Evolutionary conservation across 2,888 invertebrate genomes (phyloP).

Genomic region (Dilophus febrilis): DNA sequence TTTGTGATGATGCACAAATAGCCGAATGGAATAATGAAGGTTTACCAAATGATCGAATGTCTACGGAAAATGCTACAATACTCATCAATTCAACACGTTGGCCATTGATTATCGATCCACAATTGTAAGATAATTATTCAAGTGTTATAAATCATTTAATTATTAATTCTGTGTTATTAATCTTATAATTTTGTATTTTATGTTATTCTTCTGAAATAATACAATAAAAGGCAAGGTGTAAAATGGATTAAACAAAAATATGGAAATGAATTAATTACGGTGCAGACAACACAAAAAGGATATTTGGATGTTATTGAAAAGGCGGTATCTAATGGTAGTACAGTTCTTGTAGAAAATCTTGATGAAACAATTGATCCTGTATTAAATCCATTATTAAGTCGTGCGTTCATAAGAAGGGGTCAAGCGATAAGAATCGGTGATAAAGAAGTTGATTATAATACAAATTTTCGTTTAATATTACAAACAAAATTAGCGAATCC

Average conservation of each 20-base stretch:
- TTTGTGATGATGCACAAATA: conserved; percentile 84
- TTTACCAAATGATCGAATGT: conserved; percentile 85
- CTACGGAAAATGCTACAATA: conserved; percentile 88
- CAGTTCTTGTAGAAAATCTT: conserved; percentile 77
- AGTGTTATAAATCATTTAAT: too few species aligned
- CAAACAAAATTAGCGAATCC: conserved; percentile 93
- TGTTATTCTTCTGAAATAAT: neutral
- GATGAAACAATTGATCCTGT: conserved; percentile 86
- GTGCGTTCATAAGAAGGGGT: conserved; percentile 80
- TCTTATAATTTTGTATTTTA: too few species aligned
- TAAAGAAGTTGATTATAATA: conserved; percentile 78
- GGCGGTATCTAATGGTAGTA: conserved; percentile 53
- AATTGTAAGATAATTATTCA: conserved; percentile 45
- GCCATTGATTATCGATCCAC: conserved; percentile 94
- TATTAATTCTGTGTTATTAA: too few species aligned
- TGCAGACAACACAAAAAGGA: conserved; percentile 63
- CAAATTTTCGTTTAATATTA: conserved; percentile 63
- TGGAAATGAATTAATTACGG: conserved; percentile 50
- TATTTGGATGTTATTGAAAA: conserved; percentile 72
- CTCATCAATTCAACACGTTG: conserved; percentile 78
- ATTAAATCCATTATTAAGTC: conserved; percentile 73
- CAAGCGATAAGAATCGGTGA: conserved; percentile 69
- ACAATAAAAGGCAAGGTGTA: conserved; percentile 49
- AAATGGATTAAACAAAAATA: conserved; percentile 90
- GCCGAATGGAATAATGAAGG: conserved; percentile 93